Conservation (phyloP, 1,140 invertebrate genomes). For the Magallana angulata region DNA sequence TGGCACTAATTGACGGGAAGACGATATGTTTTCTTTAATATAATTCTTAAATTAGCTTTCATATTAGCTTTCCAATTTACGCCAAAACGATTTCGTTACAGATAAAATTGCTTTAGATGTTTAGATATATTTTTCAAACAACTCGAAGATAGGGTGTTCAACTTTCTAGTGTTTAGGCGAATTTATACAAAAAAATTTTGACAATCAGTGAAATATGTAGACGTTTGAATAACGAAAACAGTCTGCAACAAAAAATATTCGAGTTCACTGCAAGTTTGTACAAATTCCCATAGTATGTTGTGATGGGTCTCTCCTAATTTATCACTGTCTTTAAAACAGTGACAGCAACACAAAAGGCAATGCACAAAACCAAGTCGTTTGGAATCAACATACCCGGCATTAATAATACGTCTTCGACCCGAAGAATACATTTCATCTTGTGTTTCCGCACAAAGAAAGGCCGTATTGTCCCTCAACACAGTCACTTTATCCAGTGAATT, state of each 20-base stretch:
- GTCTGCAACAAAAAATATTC: too few relatives aligned
- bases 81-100: not conserved
- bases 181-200: too few relatives aligned
- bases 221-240: too few relatives aligned
- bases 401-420: constrained; percentile 19
- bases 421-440: constrained; percentile 16
- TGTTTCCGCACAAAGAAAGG: not conserved
- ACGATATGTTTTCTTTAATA: not conserved
- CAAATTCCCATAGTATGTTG: not conserved
- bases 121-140: not conserved
- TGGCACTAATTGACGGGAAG: constrained; percentile 11
- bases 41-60: not conserved
- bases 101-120: not conserved
- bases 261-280: too few relatives aligned
- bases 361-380: not conserved
- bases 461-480: not conserved
- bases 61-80: constrained; percentile 12
- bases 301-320: not conserved
- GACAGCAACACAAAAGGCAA: constrained; percentile 3
- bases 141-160: too few relatives aligned
- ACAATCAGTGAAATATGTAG: too few relatives aligned
- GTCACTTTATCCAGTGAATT: constrained; percentile 16
- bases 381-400: not conserved
- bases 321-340: not conserved
- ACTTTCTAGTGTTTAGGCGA: too few relatives aligned